Conservation (phyloP, 2,113 vertebrate genomes). For the Xyliphius kryptos region DNA sequence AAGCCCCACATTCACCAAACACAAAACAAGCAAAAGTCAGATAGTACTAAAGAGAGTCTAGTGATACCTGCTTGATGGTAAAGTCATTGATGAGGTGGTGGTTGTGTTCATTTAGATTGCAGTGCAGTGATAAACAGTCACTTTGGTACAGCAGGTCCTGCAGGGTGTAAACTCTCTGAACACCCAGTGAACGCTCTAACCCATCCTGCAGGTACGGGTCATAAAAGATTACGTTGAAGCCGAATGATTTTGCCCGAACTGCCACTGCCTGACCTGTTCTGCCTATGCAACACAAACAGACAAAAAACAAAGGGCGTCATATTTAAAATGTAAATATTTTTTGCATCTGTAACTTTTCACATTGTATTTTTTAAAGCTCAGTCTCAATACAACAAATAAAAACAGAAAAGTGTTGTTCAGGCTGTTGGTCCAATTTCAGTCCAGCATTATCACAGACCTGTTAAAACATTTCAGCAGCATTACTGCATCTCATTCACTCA, state of each 20-base stretch:
- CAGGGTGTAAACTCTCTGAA: constrained; percentile 93
- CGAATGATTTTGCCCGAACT: constrained; percentile 91
- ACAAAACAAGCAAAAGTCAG: too few relatives aligned
- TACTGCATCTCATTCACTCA: too few relatives aligned
- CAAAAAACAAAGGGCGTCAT: not conserved
- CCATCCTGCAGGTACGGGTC: constrained; percentile 98
- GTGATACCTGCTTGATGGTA: constrained; percentile 91
- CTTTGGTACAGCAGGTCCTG: too few relatives aligned
- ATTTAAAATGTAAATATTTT: too few relatives aligned
- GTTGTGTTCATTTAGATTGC: constrained; percentile 97
- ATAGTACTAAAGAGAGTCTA: not conserved
- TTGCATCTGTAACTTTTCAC: too few relatives aligned
- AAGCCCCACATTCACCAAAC: too few relatives aligned
- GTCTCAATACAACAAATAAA: too few relatives aligned
- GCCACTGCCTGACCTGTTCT: constrained; percentile 94
- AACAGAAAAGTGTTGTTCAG: too few relatives aligned
- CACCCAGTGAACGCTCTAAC: constrained; percentile 89
- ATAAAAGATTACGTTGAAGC: constrained; percentile 96
- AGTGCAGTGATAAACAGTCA: constrained; percentile 96
- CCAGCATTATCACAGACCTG: too few relatives aligned
- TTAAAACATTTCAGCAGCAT: too few relatives aligned
- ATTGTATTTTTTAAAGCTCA: too few relatives aligned
- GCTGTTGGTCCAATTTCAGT: too few relatives aligned
- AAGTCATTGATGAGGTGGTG: constrained; percentile 99
- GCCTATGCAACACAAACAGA: constrained; percentile 61